Percentiles rank a stretch among this genome's conserved stretches.
phyloP scores from a whole-genome alignment of 2,113 vertebrate genomes.

The Elachura formosa region DNA sequence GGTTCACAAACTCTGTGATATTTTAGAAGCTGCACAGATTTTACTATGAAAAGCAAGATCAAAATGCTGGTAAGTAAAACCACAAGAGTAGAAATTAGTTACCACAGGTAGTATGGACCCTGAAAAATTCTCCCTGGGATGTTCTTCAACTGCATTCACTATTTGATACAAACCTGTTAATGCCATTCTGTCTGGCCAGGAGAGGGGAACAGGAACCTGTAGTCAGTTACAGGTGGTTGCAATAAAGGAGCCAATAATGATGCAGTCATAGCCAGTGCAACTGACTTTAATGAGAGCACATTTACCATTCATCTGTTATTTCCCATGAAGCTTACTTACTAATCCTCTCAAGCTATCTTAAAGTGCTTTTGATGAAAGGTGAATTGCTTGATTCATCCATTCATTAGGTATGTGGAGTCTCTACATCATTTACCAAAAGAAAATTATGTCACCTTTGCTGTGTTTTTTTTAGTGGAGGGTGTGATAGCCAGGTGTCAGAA shows the following conservation, averaged over 20 bases:
- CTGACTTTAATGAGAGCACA: background rate
- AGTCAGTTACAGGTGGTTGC: background rate
- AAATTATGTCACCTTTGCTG: background rate
- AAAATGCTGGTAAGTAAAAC: background rate
- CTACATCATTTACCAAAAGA: background rate
- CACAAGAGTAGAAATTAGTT: background rate
- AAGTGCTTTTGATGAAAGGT: background rate
- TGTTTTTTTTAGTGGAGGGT: background rate
- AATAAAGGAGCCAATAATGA: background rate
- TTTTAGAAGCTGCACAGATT: background rate
- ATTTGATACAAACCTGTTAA: background rate
- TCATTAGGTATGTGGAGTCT: background rate
- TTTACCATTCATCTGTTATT: background rate
- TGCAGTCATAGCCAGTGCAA: background rate
- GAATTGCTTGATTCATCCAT: background rate
- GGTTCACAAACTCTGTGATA: no score
- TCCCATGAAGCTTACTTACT: background rate
- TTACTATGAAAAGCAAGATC: background rate
- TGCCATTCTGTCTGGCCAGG: background rate
- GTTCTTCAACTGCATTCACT: background rate
- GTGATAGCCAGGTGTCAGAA: background rate
- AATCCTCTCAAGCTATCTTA: background rate
- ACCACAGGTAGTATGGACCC: background rate
- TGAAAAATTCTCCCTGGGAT: background rate
- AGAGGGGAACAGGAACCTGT: background rate